Base-by-base conservation (phyloP, 2,113 vertebrate species). In the Gymnarchus niloticus region DNA sequence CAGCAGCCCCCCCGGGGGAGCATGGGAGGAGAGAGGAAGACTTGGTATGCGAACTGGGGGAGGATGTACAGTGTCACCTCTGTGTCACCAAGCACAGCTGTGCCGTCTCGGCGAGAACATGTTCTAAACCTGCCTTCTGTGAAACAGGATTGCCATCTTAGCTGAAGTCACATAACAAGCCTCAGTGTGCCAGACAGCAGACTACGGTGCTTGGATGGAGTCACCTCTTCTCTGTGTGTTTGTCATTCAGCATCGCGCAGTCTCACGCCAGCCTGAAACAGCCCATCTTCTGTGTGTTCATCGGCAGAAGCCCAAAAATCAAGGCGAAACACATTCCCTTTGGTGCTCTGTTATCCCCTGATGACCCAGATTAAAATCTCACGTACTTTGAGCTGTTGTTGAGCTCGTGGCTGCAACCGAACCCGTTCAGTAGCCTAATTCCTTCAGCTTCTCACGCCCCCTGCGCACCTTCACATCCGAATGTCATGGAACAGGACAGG, bases 1-100 rank as follows among this genome's bases (percentile, higher is more conserved):
- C n/a, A 88, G 88, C 87, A 85, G 89, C 56, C 28, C 85, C 12
- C 56, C 88, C 87, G 59, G 81, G 84, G 88, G 87, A 61, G 87
- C 87, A 78, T 81, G 23, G 48, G 84, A 86, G 23, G 14, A 41
- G 52, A 57, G 19, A 25, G 46, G 25, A 83, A 33, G 59, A 12
- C 25, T 65, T 33, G 25, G 59, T 65, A 65, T 23, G 10, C 14
- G 12, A 73, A 73, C 19, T 73, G 65, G 28, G 14, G 65, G 12
- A 17, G 65, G 65, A 17, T 41, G 25, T 73, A 37, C 37, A 73
- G 65, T 41, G 65, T 73, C 33, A 73, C 65, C 65, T 33, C 7
- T 33, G 65, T 73, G 33, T 73, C 33, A 41, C 61, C 3, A 33
- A 25, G 10, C 28, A 69, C 28, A 37, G 61, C 61, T 37, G 28